Percentiles rank a stretch among this genome's conserved stretches.
Conservation (phyloP, 2,797 vertebrate species). For the Thaleichthys pacificus region DNA sequence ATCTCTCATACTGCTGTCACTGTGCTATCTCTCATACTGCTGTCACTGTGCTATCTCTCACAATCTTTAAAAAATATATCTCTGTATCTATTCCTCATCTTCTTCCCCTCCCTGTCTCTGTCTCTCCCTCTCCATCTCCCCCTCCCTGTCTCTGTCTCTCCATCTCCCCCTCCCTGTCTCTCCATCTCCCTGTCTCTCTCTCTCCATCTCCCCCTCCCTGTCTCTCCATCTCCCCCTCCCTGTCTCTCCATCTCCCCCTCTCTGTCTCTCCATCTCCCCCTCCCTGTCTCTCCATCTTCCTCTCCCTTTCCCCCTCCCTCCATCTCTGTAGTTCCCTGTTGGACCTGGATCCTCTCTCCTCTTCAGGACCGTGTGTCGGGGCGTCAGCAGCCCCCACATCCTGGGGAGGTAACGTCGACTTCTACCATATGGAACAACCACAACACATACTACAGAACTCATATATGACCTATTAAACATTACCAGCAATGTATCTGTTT, state of each 20-base stretch:
- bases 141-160: no score
- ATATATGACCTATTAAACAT: neutral
- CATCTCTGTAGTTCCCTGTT: conserved; percentile 82
- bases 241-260: conserved; percentile 50
- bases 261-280: neutral
- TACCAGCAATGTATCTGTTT: neutral
- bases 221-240: conserved; percentile 62
- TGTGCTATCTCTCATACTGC: no score
- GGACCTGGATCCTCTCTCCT: conserved; percentile 90
- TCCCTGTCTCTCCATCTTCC: neutral
- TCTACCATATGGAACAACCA: neutral
- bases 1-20: no score
- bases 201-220: no score
- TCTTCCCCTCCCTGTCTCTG: no score
- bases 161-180: no score
- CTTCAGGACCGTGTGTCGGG: conserved; percentile 78
- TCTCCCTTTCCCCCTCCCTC: neutral
- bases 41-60: no score
- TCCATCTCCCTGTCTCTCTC: no score
- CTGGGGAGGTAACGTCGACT: conserved; percentile 88
- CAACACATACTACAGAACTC: neutral
- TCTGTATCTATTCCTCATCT: no score
- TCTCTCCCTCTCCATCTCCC: no score
- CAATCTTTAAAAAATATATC: neutral
- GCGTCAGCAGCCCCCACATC: conserved; percentile 80